Evolutionary conservation across 2,797 vertebrate genomes (phyloP), one percentile per base, ranked within the genome.

Genomic region (Chromis chromis): DNA sequence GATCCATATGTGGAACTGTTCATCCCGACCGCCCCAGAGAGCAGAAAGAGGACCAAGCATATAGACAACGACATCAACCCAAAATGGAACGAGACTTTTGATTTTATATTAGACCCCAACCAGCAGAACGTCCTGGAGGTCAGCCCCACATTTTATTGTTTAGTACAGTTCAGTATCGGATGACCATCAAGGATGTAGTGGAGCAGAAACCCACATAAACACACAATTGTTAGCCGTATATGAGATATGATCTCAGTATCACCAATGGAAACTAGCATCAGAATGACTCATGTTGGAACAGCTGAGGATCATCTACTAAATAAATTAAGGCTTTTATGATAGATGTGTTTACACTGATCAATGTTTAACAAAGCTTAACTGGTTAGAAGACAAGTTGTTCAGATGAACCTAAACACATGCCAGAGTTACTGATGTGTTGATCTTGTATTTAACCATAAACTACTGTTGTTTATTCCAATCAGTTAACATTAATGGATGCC

Each of bases 401-500:
- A 49, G 21, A 22, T 58, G 3, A 76, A 49, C 2, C 13, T 10
- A 33, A 60, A 70, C 28, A 16, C 5, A 54, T 0, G 21, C 3
- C 1, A 40, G 13, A 55, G 25, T 11, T 42, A 27, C 0, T 22
- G 12, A 46, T 58, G 16, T 7, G 1, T 13, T 68, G 4, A 21
- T 31, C 3, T 61, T 27, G 1, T 17, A 36, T 79, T 50, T 14
- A 61, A 71, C 17, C 4, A 65, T 54, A 36, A 40, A 9, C 6
- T 48, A 4, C 17, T 65, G 10, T n/a, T 85, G 25, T 81, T 83
- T 79, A 39, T 81, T 86, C 13, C 57, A 76, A 89, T 16, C 87
- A 99, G 98, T 87, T 99, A 74, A 99, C 96, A 1, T 91, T 99
- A 88, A 98, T 99, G 98, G 98, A 99, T 70, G 98, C 98, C 67